Percentiles rank a stretch among this genome's conserved stretches.
Conservation (phyloP, 2,113 vertebrate genomes). For the Prolemur simus region DNA sequence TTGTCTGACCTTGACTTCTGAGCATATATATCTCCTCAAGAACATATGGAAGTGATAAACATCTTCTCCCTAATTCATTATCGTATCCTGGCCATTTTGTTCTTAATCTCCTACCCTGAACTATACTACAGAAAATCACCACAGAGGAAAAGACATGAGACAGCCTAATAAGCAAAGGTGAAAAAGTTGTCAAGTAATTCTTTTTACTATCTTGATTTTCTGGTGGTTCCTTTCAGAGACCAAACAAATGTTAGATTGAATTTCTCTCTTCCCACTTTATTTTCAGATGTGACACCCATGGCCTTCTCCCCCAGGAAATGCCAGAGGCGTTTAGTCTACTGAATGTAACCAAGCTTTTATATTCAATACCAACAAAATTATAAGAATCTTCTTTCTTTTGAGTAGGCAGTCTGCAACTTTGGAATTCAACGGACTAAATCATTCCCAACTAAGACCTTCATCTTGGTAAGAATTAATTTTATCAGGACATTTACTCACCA, state of each 20-base stretch:
- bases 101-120: neutral
- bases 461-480: neutral
- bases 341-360: neutral
- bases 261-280: neutral
- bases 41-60: neutral
- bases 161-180: neutral
- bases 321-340: neutral
- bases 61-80: neutral
- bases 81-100: neutral
- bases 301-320: neutral
- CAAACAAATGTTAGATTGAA: neutral
- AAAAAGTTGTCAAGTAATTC: neutral
- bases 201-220: neutral
- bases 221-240: neutral
- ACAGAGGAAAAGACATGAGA: neutral
- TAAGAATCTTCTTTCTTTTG: neutral
- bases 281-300: neutral
- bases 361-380: neutral
- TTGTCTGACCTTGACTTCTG: neutral
- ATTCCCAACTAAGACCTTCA: neutral
- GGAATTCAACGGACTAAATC: neutral
- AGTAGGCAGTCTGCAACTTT: neutral
- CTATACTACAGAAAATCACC: neutral
- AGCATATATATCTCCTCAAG: neutral
- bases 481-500: neutral